Evolutionary conservation across 2,113 vertebrate species (phyloP).

Genomic region (Jaculus jaculus): DNA sequence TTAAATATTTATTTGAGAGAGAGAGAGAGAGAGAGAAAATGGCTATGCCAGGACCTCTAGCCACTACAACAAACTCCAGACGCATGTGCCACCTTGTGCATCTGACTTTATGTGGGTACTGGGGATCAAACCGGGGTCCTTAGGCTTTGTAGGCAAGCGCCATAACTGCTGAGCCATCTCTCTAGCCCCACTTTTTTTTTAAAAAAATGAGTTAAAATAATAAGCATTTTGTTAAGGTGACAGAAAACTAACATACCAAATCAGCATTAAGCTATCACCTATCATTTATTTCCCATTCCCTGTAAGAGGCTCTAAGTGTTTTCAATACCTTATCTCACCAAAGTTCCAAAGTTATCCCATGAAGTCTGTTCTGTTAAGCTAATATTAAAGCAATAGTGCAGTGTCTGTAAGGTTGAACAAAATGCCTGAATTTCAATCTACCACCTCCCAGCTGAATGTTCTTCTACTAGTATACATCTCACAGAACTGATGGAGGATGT

Average conservation of each 20-base stretch:
- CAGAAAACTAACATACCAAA: neutral
- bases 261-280: neutral
- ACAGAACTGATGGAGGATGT: neutral
- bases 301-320: neutral
- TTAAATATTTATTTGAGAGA: too few species aligned
- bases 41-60: too few species aligned
- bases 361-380: neutral
- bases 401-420: neutral
- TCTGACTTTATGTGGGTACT: too few species aligned
- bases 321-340: neutral
- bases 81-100: too few species aligned
- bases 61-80: too few species aligned
- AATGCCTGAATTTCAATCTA: neutral
- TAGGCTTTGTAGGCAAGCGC: too few species aligned
- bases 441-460: neutral
- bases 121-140: too few species aligned
- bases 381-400: neutral
- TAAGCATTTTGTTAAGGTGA: neutral
- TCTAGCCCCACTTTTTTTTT: neutral
- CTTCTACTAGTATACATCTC: neutral
- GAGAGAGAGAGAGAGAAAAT: too few species aligned
- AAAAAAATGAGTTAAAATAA: too few species aligned
- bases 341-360: neutral
- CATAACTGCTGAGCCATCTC: too few species aligned
- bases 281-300: neutral